Evolutionary conservation across 92 coral and sea anemone species (phyloP), one percentile per base, ranked within the genome.

Genomic region (Parazoanthus darwini): DNA sequence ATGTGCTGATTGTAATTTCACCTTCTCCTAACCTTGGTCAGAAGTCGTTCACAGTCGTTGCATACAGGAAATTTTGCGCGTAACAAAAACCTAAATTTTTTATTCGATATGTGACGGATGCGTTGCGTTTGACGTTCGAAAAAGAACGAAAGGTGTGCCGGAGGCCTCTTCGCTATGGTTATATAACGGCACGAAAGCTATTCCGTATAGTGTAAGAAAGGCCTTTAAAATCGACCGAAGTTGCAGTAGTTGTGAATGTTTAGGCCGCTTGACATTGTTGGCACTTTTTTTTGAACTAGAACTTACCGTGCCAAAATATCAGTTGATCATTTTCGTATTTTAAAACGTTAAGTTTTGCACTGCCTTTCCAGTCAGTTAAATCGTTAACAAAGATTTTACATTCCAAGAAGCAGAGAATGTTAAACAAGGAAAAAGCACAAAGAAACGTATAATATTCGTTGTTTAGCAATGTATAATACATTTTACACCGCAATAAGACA

Each of bases 401-500:
- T 43, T 77, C 81, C 58, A 38, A 77, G 58, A 77, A 77, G 13
- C 48, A 77, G 81, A 77, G 13, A 77, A 44, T 29, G 33, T 6
- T 39, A 20, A 77, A 80, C 73, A 37, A 56, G 44, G 48, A 35
- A 15, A 54, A 58, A 56, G 72, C 46, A 15, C 22, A 6, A 35
- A 56, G 43, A 39, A 37, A 15, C 37, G 35, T 26, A 10, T 25
- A 46, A 4, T 5, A 56, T 38, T 16, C 48, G 54, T 35, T 8
- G 72, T 36, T 42, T 51, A 29, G 39, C 33, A 18, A 50, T 56
- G 85, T 80, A 56, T 16, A 56, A 20, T 48, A 56, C 85, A 81
- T 81, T 81, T 81, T 59, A 48, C 66, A 79, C 83, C 42, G 54
- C 51, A 79, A 79, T 51, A 15, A 50, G 42, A 50, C 13, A 50